These are phyloP conservation scores for Helicoverpa armigera DNA, from an alignment of 1,140 invertebrate species.

Conservation along the genomic window DNA sequence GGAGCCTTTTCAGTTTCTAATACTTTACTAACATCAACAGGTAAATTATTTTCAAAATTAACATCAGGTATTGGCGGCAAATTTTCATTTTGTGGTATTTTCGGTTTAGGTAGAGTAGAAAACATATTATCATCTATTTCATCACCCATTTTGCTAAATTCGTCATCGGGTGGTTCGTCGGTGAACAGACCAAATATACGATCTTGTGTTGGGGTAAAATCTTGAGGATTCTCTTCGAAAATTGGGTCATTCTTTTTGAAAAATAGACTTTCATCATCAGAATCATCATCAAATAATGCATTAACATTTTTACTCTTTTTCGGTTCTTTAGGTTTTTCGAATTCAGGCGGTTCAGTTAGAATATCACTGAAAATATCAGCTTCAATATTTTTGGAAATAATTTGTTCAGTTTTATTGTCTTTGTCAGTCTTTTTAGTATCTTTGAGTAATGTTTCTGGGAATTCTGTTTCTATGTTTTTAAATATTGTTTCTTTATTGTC, in stretches of 20 bases:
- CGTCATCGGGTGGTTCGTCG: conserved; percentile 79
- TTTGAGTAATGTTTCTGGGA: not conserved
- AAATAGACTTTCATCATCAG: conserved; percentile 79
- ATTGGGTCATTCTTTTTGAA: conserved; percentile 75
- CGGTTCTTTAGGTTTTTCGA: conserved; percentile 76
- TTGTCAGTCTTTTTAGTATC: conserved; percentile 6
- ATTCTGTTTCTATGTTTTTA: not conserved
- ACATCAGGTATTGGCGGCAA: not conserved
- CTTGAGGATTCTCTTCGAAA: conserved; percentile 68
- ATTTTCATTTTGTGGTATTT: not conserved
- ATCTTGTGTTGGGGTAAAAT: conserved; percentile 58
- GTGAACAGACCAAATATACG: conserved; percentile 75
- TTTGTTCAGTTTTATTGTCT: conserved; percentile 47
- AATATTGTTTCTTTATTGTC: not conserved
- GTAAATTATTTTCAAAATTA: not conserved
- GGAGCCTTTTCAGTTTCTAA: conserved; percentile 15
- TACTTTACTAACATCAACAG: not conserved
- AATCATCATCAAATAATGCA: conserved; percentile 81
- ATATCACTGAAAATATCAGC: conserved; percentile 65
- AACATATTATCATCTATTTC: conserved; percentile 48
- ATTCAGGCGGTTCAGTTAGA: conserved; percentile 74
- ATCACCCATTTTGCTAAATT: conserved; percentile 57
- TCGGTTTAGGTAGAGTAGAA: conserved; percentile 31
- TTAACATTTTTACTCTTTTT: conserved; percentile 82
- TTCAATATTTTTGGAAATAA: not conserved